Percentiles rank a stretch among this genome's conserved stretches.
phyloP scores from a whole-genome alignment of 2,797 vertebrate genomes.

The Clamator glandarius region DNA sequence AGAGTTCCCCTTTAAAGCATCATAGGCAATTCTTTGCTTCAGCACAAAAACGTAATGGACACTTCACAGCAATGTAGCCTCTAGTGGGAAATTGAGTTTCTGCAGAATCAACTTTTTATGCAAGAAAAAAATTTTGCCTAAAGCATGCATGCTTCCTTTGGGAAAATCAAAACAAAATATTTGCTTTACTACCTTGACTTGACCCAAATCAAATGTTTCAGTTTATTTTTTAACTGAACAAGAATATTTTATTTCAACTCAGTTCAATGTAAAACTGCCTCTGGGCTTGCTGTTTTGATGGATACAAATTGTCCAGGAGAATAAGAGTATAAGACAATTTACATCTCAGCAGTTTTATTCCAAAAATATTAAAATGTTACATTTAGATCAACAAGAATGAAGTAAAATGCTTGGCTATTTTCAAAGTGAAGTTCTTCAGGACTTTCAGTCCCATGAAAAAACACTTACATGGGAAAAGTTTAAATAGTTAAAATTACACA shows the following conservation, averaged over 20 bases:
- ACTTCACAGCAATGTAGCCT: neutral
- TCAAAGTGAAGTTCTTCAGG: neutral
- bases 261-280: neutral
- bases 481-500: neutral
- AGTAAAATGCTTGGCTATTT: neutral
- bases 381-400: neutral
- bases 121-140: slow-evolving; percentile 14
- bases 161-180: slow-evolving; percentile 35
- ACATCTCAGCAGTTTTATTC: slow-evolving; percentile 8
- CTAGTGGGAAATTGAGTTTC: slow-evolving; percentile 3
- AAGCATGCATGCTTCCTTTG: neutral
- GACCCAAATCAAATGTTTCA: slow-evolving; percentile 16
- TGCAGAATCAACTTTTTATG: neutral
- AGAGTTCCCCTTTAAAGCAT: neutral
- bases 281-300: neutral
- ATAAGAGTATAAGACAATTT: slow-evolving; percentile 23
- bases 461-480: neutral
- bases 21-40: neutral
- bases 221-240: slow-evolving; percentile 6
- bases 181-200: neutral
- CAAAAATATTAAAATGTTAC: neutral
- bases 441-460: neutral
- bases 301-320: slow-evolving; percentile 12
- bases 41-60: neutral
- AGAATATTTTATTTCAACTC: slow-evolving; percentile 15